Conservation (phyloP, 2,797 vertebrate genomes). For the Antennarius maculatus region DNA sequence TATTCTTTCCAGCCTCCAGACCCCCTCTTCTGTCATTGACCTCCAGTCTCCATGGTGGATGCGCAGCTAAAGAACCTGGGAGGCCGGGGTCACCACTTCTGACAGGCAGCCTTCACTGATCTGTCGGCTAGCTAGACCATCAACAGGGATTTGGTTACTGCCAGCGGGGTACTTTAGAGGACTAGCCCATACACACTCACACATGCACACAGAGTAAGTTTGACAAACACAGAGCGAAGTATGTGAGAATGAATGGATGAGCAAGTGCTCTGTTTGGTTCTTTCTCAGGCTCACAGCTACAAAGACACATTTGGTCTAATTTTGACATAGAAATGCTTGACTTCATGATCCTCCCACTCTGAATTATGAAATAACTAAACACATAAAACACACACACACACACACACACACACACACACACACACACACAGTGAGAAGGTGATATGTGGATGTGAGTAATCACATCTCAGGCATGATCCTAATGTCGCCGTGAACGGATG, state of each 20-base stretch:
- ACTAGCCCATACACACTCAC: constrained; percentile 19
- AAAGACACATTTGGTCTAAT: constrained; percentile 16
- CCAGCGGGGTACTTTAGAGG: constrained; percentile 82
- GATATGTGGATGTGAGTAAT: constrained; percentile 73
- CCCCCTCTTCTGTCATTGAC: constrained; percentile 71
- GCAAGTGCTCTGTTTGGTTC: constrained; percentile 22
- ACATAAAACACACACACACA: constrained; percentile 14
- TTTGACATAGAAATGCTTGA: constrained; percentile 5
- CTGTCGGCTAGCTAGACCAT: constrained; percentile 77
- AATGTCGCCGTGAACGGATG: constrained; percentile 85
- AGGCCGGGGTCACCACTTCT: constrained; percentile 86
- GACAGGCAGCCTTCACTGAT: constrained; percentile 89
- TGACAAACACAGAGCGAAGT: constrained; percentile 1
- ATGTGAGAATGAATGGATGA: constrained; percentile 15
- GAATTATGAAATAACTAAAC: neutral
- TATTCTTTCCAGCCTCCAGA: constrained; percentile 11
- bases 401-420: neutral
- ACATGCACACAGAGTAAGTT: neutral
- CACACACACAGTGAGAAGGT: constrained; percentile 9
- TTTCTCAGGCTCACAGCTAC: constrained; percentile 25
- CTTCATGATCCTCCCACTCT: no score
- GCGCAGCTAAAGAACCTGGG: constrained; percentile 83
- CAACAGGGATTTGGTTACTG: constrained; percentile 89
- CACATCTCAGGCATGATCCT: constrained; percentile 74
- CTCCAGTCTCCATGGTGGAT: constrained; percentile 87